phyloP scores from a whole-genome alignment of 2,797 vertebrate species.

The Ciconia nigra region DNA sequence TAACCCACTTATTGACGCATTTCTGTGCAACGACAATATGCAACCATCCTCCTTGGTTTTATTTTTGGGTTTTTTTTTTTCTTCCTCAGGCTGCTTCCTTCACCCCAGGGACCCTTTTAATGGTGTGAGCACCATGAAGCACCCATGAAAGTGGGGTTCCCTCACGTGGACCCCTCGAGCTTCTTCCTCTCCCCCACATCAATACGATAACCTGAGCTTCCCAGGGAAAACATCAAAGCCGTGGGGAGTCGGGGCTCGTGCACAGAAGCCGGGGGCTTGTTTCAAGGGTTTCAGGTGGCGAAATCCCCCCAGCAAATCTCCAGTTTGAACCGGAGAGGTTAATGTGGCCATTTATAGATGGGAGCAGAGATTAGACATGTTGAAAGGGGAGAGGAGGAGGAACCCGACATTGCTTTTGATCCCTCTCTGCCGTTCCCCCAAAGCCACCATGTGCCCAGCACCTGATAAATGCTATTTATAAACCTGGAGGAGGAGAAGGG shows the following conservation, averaged over 20 bases:
- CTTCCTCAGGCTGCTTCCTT: neutral
- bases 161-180: neutral
- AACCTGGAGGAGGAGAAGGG: slow-evolving; percentile 69
- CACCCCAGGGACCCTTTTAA: neutral
- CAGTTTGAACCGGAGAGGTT: slow-evolving; percentile 65
- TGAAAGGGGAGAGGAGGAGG: slow-evolving; percentile 79
- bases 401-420: slow-evolving; percentile 81
- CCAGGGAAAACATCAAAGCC: slow-evolving; percentile 32
- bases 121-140: neutral
- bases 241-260: neutral
- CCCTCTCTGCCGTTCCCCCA: slow-evolving; percentile 60
- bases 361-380: slow-evolving; percentile 77
- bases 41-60: neutral
- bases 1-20: neutral
- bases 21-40: neutral
- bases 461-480: slow-evolving; percentile 86
- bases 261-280: neutral
- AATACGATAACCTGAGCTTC: neutral
- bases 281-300: slow-evolving; percentile 12
- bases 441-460: slow-evolving; percentile 84
- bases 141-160: accelerated
- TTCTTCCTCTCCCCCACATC: neutral
- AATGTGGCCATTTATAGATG: slow-evolving; percentile 67
- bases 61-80: neutral
- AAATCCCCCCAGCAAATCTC: slow-evolving; percentile 32